Conservation (phyloP, 2,113 vertebrate genomes). For the Phocoena sinus region DNA sequence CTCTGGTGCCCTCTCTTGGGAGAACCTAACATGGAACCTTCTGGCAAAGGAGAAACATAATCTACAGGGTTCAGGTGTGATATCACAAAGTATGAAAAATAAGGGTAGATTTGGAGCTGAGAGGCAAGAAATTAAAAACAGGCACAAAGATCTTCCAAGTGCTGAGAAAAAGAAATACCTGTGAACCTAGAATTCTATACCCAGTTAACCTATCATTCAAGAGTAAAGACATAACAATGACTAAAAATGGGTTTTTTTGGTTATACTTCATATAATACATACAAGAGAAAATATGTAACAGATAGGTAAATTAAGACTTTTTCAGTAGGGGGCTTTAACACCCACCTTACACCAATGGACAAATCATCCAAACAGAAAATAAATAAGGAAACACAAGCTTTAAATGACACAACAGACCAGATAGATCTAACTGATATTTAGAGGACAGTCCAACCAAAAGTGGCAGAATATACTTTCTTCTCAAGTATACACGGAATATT, state of each 20-base stretch:
- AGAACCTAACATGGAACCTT: not conserved
- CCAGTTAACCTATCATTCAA: constrained; percentile 50
- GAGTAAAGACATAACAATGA: not conserved
- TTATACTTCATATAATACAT: not conserved
- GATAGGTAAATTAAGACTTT: not conserved
- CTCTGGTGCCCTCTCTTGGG: constrained; percentile 41
- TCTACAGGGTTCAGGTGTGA: not conserved
- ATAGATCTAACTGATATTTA: too few relatives aligned
- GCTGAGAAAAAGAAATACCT: not conserved
- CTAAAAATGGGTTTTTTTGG: not conserved
- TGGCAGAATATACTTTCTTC: too few relatives aligned
- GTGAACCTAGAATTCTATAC: constrained; percentile 43
- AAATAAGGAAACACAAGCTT: too few relatives aligned
- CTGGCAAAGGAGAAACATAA: not conserved
- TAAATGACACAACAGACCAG: too few relatives aligned
- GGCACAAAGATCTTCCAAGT: not conserved
- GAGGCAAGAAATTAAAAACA: not conserved
- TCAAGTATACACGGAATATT: too few relatives aligned
- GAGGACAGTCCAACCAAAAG: too few relatives aligned
- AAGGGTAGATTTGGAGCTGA: not conserved
- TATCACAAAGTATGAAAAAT: not conserved
- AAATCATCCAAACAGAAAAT: too few relatives aligned
- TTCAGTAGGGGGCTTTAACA: too few relatives aligned
- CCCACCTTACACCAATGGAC: too few relatives aligned
- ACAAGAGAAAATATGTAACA: not conserved